Evolutionary conservation across 2,113 vertebrate species (phyloP), one percentile per base, ranked within the genome.

Genomic region (Nothoprocta perdicaria): DNA sequence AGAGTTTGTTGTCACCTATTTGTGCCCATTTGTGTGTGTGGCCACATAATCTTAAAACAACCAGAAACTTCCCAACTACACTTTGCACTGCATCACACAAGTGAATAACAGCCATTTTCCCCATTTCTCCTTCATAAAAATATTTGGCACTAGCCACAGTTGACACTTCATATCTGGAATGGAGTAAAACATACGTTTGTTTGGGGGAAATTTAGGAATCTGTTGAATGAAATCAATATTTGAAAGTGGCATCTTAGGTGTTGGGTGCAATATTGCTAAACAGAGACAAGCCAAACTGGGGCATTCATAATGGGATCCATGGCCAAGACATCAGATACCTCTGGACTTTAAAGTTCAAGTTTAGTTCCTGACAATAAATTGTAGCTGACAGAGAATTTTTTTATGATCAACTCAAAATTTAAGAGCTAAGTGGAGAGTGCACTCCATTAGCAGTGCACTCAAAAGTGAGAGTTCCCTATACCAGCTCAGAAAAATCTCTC

Each of bases 11-110:
- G 22, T 24, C 35, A 12, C 35, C 35, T 78, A 31, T 52, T 31
- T 33, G 40, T 8, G 22, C 26, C 75, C 24, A 35, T 73, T 80
- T 60, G 6, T 63, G 48, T 0, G 0, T 0, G 0, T 35, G 33
- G 61, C 50, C 67, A 50, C 12, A 41, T 2, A 29, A 27, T 41
- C 45, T 76, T 62, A 79, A 88, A 82, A 81, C 24, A n/a, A 55
- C 62, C 45, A 12, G 16, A 41, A 80, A 69, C 23, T 40, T 69
- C 76, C 67, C 31, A 12, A 31, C 45, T 67, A 23, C 67, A n/a
- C 21, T 58, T 84, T 80, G 22, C 29, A 38, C 72, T 81, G 84
- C 52, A n/a, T 46, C 46, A 48, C 40, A 15, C 12, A 72, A 76
- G 24, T 35, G 45, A 14, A 33, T 27, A 72, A 23, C 58, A 53